Conservation (phyloP, 1,140 invertebrate genomes). For the Fragariocoptes setiger region DNA sequence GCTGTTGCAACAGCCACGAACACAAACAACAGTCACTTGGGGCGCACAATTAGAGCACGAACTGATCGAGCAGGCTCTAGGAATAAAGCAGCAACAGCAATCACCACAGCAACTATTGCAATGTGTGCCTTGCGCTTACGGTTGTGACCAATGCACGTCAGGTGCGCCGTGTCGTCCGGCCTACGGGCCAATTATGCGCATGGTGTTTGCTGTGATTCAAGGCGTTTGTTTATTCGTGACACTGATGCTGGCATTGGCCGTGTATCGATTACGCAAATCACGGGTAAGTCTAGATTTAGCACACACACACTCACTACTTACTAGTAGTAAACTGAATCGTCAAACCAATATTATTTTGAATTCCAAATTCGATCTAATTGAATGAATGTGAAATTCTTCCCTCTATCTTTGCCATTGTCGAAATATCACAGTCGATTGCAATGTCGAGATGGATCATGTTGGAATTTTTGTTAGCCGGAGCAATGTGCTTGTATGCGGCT, state of each 20-base stretch:
- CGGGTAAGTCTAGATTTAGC: conserved; percentile 26
- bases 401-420: background rate
- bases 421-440: conserved; percentile 47
- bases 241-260: conserved; percentile 30
- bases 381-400: conserved; percentile 1
- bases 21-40: too few species aligned
- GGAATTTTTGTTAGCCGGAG: conserved; percentile 49
- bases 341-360: too few species aligned
- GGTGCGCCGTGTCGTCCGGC: conserved; percentile 21
- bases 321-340: too few species aligned
- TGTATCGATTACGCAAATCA: conserved; percentile 37
- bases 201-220: conserved; percentile 31
- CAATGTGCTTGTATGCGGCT: conserved; percentile 46
- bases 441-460: conserved; percentile 57
- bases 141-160: conserved; percentile 22
- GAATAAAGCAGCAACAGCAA: too few species aligned
- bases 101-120: too few species aligned
- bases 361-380: too few species aligned
- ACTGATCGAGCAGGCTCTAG: too few species aligned
- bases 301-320: too few species aligned
- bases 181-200: conserved; percentile 24
- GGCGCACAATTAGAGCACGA: too few species aligned
- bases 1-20: too few species aligned
- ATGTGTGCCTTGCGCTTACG: conserved; percentile 24
- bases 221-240: conserved; percentile 35